phyloP scores from a whole-genome alignment of 2,797 vertebrate species.

The Odontamblyopus lacepedii region DNA sequence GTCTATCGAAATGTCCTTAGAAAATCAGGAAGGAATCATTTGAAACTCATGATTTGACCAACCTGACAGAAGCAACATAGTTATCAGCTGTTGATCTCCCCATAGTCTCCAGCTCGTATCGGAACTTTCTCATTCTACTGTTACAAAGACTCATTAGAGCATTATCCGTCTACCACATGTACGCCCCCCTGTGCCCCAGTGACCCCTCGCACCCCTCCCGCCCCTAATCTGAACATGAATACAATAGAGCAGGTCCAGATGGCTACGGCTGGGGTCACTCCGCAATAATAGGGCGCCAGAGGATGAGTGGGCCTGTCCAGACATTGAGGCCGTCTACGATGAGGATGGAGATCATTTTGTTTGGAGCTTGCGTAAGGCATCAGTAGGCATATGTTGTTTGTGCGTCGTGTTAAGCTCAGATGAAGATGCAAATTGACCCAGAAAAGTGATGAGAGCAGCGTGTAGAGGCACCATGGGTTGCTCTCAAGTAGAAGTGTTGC shows the following conservation, averaged over 20 bases:
- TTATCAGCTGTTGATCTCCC: too few species aligned
- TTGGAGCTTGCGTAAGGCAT: slow-evolving; percentile 49
- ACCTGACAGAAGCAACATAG: too few species aligned
- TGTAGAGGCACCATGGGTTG: slow-evolving; percentile 22
- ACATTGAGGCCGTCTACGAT: slow-evolving; percentile 40
- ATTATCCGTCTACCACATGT: slow-evolving; percentile 33
- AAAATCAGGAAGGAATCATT: too few species aligned
- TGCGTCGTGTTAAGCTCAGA: slow-evolving; percentile 42
- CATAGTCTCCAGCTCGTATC: not conserved
- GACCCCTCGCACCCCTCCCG: slow-evolving; percentile 18
- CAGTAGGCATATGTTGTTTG: slow-evolving; percentile 68
- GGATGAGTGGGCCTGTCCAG: slow-evolving; percentile 60
- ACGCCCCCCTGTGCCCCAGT: slow-evolving; percentile 43
- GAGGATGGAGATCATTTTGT: slow-evolving; percentile 55
- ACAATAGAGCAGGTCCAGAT: slow-evolving; percentile 58
- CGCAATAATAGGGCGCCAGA: slow-evolving; percentile 44
- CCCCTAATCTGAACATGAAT: slow-evolving; percentile 56
- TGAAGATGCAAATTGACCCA: slow-evolving; percentile 50
- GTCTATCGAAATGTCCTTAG: too few species aligned
- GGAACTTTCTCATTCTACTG: not conserved
- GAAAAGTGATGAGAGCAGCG: slow-evolving; percentile 56
- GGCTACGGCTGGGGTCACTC: slow-evolving; percentile 47
- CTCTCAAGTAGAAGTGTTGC: slow-evolving; percentile 12
- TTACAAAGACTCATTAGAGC: slow-evolving; percentile 13
- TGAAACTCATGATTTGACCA: too few species aligned